Conservation (phyloP, 2,888 invertebrate genomes). For the Blera fallax region DNA sequence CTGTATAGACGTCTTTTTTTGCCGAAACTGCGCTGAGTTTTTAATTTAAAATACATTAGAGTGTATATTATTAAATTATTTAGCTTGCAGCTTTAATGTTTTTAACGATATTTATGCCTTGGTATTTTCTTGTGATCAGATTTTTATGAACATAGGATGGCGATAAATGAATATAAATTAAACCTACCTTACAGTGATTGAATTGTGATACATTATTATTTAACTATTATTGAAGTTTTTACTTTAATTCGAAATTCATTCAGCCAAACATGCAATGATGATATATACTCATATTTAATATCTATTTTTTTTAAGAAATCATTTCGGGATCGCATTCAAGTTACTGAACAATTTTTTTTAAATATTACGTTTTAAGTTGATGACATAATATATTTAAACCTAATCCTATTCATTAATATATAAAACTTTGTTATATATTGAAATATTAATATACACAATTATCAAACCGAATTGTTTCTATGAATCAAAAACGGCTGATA, state of each 20-base stretch:
- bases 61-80: slow-evolving; percentile 43
- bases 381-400: not conserved
- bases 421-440: slow-evolving; percentile 7
- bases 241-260: slow-evolving; percentile 11
- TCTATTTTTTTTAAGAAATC: not conserved
- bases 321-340: slow-evolving; percentile 44
- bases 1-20: slow-evolving; percentile 17
- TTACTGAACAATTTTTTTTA: slow-evolving; percentile 11
- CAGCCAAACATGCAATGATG: slow-evolving; percentile 37
- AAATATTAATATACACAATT: slow-evolving; percentile 7
- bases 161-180: slow-evolving; percentile 73
- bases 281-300: slow-evolving; percentile 30
- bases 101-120: slow-evolving; percentile 20
- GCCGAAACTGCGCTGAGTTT: slow-evolving; percentile 71
- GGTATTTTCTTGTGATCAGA: slow-evolving; percentile 80
- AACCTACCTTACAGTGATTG: slow-evolving; percentile 3
- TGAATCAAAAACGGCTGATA: not conserved
- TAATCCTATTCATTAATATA: slow-evolving; percentile 33
- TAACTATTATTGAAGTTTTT: not conserved
- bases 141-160: slow-evolving; percentile 80
- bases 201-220: not conserved
- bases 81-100: slow-evolving; percentile 73
- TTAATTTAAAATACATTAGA: slow-evolving; percentile 51
- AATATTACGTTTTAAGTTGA: not conserved
- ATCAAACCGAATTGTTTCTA: slow-evolving; percentile 20